Conservation (phyloP, 2,888 invertebrate genomes). For the Macrosoma leucophasiata region DNA sequence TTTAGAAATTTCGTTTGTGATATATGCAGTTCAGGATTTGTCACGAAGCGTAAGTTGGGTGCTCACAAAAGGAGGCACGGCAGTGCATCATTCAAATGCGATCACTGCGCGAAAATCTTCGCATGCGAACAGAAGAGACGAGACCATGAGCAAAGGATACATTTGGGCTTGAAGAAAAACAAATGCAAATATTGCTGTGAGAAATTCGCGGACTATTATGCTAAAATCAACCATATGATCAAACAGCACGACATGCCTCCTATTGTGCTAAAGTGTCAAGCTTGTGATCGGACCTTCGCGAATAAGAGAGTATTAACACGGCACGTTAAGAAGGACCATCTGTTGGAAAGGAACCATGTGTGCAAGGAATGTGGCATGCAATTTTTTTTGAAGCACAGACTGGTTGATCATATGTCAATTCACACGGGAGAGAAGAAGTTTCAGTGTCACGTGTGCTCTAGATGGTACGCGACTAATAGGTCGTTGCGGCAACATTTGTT, state of each 20-base stretch:
- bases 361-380: constrained; percentile 60
- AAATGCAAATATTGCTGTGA: constrained; percentile 41
- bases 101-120: constrained; percentile 54
- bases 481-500: constrained; percentile 47
- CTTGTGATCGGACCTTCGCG: constrained; percentile 44
- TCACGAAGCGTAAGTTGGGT: constrained; percentile 26
- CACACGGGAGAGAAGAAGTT: constrained; percentile 44
- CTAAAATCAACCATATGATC: constrained; percentile 45
- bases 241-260: constrained; percentile 40
- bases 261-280: constrained; percentile 40
- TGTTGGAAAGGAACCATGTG: constrained; percentile 49
- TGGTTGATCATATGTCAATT: constrained; percentile 43
- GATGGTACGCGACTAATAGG: constrained; percentile 41
- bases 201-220: constrained; percentile 43
- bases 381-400: constrained; percentile 36
- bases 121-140: constrained; percentile 33
- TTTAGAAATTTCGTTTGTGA: constrained; percentile 35
- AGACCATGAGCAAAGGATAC: constrained; percentile 35
- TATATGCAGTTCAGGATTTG: constrained; percentile 32
- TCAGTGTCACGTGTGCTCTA: constrained; percentile 46
- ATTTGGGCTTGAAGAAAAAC: constrained; percentile 35
- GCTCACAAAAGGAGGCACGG: constrained; percentile 30
- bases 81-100: constrained; percentile 47
- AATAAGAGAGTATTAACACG: constrained; percentile 37
- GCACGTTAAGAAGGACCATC: constrained; percentile 53